phyloP scores from a whole-genome alignment of 2,888 invertebrate species.

The Chaetogeoica ovagalla region DNA sequence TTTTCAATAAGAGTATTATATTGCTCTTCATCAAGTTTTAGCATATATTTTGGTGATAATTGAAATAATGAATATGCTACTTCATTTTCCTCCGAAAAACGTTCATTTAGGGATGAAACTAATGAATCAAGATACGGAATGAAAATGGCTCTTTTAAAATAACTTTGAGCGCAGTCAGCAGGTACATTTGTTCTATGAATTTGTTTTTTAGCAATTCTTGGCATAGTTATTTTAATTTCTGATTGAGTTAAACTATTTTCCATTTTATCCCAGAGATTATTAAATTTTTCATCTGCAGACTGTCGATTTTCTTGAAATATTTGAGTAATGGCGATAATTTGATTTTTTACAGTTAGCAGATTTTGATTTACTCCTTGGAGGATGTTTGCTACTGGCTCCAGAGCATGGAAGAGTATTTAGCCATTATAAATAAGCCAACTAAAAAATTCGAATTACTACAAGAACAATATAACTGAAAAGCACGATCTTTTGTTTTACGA shows the following conservation, averaged over 20 bases:
- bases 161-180: neutral
- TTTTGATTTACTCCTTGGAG: no score
- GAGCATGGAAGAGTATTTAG: no score
- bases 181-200: neutral
- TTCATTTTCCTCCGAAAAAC: constrained; percentile 1
- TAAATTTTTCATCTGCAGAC: neutral
- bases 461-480: no score
- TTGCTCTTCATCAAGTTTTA: neutral
- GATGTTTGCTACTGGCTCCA: no score
- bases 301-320: neutral
- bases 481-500: no score
- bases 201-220: neutral
- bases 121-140: neutral
- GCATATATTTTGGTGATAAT: neutral
- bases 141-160: neutral
- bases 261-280: neutral
- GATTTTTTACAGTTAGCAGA: no score
- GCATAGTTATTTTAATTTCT: neutral
- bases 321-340: no score
- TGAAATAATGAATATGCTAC: neutral
- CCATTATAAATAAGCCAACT: no score
- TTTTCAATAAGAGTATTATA: neutral
- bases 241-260: neutral
- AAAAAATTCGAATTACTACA: no score
- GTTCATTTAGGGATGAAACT: neutral